Base-by-base conservation (phyloP, 2,797 vertebrate species). In the Lates japonicus region DNA sequence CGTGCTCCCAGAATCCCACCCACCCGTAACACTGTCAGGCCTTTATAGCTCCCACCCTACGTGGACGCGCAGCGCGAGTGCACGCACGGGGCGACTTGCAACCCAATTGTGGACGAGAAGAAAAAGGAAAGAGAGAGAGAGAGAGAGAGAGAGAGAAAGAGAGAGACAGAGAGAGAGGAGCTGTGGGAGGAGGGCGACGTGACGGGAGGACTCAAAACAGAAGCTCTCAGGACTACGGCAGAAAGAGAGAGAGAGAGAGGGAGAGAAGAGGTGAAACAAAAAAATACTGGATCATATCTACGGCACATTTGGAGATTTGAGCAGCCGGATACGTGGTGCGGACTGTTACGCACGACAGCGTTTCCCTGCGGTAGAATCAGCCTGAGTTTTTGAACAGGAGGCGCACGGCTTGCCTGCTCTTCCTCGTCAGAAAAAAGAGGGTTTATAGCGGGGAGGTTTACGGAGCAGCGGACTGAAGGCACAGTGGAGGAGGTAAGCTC, bases 51-150 rank as follows among this genome's bases (percentile, higher is more conserved):
- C 74, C 81, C 84, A 82, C 75, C 83, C 85, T 44, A 29, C 84
- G 84, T 78, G 87, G 80, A 89, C 90, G 92, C 88, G 93, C 91
- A 55, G 22, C 8, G 87, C 89, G 74, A 35, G 80, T 80, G 60
- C 81, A 75, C 87, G 78, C 76, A 1, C 70, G 13, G 25, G 35
- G 78, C 39, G 46, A 80, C 68, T 73, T 44, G 59, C 79, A 49
- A 83, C 33, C 70, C 70, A 77, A 49, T 66, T 54, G 75, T 63
- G 31, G 74, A 37, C 49, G 80, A 71, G 74, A 49, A 78, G 79
- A 73, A 63, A 65, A 69, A 42, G 62, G 54, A 57, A 29, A 41
- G 41, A 70, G 39, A 48, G 69, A 42, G 41, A 48, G 78, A 35
- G 74, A 33, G 46, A 41, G 64, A 7, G 9, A n/a, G 13, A 9